phyloP scores from a whole-genome alignment of 2,888 invertebrate species.

The Muscina levida region DNA sequence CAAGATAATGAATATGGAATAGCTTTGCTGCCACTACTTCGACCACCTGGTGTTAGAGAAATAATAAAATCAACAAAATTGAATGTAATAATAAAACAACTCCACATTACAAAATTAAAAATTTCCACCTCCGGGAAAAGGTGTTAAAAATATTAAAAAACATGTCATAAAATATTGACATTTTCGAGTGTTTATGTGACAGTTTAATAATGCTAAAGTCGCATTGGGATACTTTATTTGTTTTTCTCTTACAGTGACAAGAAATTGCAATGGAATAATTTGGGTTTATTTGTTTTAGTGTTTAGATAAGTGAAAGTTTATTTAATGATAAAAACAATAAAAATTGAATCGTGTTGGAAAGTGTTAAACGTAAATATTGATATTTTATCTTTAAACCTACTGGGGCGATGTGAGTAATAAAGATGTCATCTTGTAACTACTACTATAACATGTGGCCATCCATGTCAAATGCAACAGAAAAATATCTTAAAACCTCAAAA shows the following conservation, averaged over 20 bases:
- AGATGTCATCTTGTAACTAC: no score
- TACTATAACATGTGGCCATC: no score
- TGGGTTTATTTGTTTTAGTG: neutral
- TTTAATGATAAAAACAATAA: neutral
- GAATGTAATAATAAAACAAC: no score
- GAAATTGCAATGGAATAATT: neutral
- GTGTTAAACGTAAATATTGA: slow-evolving; percentile 34
- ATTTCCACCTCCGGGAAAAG: neutral
- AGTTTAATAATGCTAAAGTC: slow-evolving; percentile 51
- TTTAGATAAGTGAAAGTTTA: slow-evolving; percentile 7
- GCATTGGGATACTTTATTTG: slow-evolving; percentile 2
- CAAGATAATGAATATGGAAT: slow-evolving; percentile 9
- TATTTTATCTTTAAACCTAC: neutral
- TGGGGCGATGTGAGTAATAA: no score
- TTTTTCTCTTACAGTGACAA: slow-evolving; percentile 9
- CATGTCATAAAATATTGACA: slow-evolving; percentile 39
- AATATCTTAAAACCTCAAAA: no score
- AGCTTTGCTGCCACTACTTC: neutral
- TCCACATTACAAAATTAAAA: slow-evolving; percentile 13
- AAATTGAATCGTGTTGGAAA: neutral
- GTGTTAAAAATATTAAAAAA: slow-evolving; percentile 4
- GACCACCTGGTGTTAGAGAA: neutral
- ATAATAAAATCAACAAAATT: slow-evolving; percentile 20
- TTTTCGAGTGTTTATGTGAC: slow-evolving; percentile 56
- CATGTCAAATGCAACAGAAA: no score